Evolutionary conservation across 2,888 invertebrate species (phyloP).

Genomic region (Melinaea menophilus): DNA sequence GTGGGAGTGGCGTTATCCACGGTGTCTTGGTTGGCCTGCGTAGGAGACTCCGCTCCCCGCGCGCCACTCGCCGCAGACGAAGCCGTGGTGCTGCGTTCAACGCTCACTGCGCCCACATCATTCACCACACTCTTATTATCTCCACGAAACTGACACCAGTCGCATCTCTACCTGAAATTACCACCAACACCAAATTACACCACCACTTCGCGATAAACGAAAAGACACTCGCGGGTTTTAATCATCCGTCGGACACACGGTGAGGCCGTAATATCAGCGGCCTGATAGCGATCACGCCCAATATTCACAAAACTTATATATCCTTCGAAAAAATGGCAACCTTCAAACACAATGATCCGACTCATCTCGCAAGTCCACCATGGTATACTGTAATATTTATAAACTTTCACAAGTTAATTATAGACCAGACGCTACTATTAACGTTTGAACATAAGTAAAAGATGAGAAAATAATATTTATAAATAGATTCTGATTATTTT

Average conservation of each 20-base stretch:
- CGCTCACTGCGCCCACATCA: conserved; percentile 79
- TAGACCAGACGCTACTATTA: conserved; percentile 77
- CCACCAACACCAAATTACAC: conserved; percentile 43
- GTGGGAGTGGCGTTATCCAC: conserved; percentile 75
- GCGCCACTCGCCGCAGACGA: conserved; percentile 74
- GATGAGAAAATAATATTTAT: conserved; percentile 79
- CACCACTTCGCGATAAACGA: conserved; percentile 27
- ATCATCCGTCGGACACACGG: conserved; percentile 15
- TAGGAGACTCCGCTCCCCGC: conserved; percentile 78
- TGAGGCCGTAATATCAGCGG: conserved; percentile 19
- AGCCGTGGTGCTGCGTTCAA: conserved; percentile 72
- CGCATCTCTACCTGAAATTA: conserved; percentile 72
- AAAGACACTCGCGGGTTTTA: conserved; percentile 30
- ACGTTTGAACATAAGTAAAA: conserved; percentile 78
- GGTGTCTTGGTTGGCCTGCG: conserved; percentile 76
- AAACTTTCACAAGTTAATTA: conserved; percentile 76
- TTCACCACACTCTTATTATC: conserved; percentile 78
- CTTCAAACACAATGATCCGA: conserved; percentile 64
- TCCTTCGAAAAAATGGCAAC: conserved; percentile 76
- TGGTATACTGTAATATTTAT: conserved; percentile 75
- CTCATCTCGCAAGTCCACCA: conserved; percentile 64
- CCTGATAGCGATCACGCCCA: conserved; percentile 58
- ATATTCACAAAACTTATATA: conserved; percentile 63
- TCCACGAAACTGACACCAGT: conserved; percentile 73
- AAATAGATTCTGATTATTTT: conserved; percentile 78